Percentiles rank a stretch among this genome's conserved stretches.
Conservation (phyloP, 1,140 invertebrate genomes). For the Drosophila eugracilis region DNA sequence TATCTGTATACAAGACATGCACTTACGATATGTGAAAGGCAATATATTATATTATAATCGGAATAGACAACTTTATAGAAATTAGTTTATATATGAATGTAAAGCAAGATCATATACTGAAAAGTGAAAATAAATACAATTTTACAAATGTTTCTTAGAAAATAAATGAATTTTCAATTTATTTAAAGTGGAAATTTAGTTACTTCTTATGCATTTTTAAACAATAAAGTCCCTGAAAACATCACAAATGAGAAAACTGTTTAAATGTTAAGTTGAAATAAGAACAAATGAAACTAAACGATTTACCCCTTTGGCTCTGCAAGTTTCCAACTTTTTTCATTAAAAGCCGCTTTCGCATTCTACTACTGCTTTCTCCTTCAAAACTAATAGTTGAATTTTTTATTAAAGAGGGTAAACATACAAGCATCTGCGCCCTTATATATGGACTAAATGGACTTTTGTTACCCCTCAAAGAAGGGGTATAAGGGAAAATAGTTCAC, state of each 20-base stretch:
- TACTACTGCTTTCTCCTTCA: conserved; percentile 21
- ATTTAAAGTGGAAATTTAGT: no score
- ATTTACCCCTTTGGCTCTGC: conserved; percentile 11
- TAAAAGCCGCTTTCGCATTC: conserved; percentile 23
- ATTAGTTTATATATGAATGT: conserved; percentile 48
- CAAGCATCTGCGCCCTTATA: conserved; percentile 7
- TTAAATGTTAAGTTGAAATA: background rate
- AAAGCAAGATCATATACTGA: conserved; percentile 43
- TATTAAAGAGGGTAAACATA: conserved; percentile 35
- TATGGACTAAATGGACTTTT: conserved; percentile 15
- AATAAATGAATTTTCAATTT: conserved; percentile 6
- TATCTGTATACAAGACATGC: conserved; percentile 52
- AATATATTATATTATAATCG: conserved; percentile 46
- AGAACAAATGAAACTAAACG: conserved; percentile 5
- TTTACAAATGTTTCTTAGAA: conserved; percentile 58
- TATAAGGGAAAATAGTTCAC: background rate
- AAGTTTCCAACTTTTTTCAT: conserved; percentile 37
- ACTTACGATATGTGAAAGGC: conserved; percentile 55
- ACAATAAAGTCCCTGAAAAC: background rate
- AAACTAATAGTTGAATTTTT: conserved; percentile 42
- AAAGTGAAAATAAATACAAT: conserved; percentile 42
- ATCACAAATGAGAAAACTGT: background rate
- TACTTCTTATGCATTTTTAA: no score
- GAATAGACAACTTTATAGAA: conserved; percentile 49
- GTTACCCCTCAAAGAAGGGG: conserved; percentile 2